Percentiles rank a stretch among this genome's conserved stretches.
These are phyloP conservation scores for Meda fulgida DNA, from an alignment of 2,797 vertebrate species.

Conservation along the genomic window DNA sequence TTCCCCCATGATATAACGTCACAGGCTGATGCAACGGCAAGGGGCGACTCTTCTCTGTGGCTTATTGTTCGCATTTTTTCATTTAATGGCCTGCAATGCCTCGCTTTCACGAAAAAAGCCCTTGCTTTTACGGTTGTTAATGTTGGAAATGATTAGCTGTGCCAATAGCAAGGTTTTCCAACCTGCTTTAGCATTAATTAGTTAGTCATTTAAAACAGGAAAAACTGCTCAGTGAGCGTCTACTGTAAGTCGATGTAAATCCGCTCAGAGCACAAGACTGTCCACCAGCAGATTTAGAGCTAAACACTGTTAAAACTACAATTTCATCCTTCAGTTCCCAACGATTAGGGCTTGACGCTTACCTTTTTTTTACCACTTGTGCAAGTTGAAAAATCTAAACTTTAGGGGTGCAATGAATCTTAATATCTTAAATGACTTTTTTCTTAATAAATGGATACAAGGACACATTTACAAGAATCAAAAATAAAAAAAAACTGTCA, in stretches of 20 bases:
- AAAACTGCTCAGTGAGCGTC: conserved; percentile 3
- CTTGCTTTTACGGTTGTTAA: conserved; percentile 39
- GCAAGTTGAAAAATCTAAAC: not conserved
- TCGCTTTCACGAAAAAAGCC: conserved; percentile 18
- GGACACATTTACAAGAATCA: not conserved
- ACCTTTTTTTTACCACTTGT: not conserved
- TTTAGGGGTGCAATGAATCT: not conserved
- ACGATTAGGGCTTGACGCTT: conserved; percentile 7
- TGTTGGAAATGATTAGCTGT: conserved; percentile 31
- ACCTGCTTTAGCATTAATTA: conserved; percentile 17
- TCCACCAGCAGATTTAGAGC: conserved; percentile 1
- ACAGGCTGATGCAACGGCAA: conserved; percentile 49
- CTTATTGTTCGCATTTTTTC: conserved; percentile 53
- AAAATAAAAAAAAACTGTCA: too few relatives aligned
- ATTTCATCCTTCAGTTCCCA: conserved; percentile 37
- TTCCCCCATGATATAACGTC: conserved; percentile 51
- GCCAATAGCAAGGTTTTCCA: conserved; percentile 12
- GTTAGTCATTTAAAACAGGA: not conserved
- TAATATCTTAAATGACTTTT: not conserved
- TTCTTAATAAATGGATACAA: not conserved
- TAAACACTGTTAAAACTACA: conserved; percentile 33
- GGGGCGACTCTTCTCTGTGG: conserved; percentile 13
- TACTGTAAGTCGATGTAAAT: conserved; percentile 4
- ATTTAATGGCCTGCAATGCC: conserved; percentile 33
- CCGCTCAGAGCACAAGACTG: conserved; percentile 9